Evolutionary conservation across 2,888 invertebrate species (phyloP).

Genomic region (Lomographa bimaculata): DNA sequence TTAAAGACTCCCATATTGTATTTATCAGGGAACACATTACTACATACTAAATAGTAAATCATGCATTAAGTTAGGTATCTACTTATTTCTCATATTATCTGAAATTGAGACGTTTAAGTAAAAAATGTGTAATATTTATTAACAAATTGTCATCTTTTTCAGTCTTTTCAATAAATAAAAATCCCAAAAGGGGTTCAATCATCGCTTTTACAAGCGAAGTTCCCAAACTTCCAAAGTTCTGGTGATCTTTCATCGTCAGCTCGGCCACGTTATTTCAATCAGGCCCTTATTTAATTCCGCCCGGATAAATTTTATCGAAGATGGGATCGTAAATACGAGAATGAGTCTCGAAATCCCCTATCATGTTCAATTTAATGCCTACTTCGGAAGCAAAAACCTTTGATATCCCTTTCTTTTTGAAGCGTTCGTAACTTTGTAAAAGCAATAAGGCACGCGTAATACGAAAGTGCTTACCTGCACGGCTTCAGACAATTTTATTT

Average conservation of each 20-base stretch:
- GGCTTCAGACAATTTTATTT: conserved; percentile 16
- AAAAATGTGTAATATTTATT: conserved; percentile 20
- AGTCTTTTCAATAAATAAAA: conserved; percentile 23
- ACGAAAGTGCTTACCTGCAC: conserved; percentile 12
- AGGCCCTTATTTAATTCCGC: conserved; percentile 47
- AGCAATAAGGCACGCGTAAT: conserved; percentile 26
- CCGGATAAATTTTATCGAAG: conserved; percentile 41
- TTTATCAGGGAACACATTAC: too few species aligned
- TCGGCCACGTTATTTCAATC: conserved; percentile 52
- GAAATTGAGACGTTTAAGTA: neutral
- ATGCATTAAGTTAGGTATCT: too few species aligned
- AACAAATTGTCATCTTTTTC: conserved; percentile 10
- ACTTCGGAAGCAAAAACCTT: conserved; percentile 37
- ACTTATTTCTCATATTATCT: too few species aligned
- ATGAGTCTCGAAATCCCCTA: conserved; percentile 38
- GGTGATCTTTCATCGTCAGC: conserved; percentile 41
- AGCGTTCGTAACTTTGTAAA: conserved; percentile 32
- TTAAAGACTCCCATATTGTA: too few species aligned
- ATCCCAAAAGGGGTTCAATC: conserved; percentile 31
- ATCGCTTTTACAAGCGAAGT: conserved; percentile 30
- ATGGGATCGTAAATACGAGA: conserved; percentile 44
- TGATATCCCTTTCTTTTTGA: conserved; percentile 38
- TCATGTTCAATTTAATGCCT: conserved; percentile 46
- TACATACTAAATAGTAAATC: too few species aligned
- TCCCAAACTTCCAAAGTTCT: conserved; percentile 34